Base-by-base conservation (phyloP, 2,797 vertebrate species). In the Artibeus lituratus region DNA sequence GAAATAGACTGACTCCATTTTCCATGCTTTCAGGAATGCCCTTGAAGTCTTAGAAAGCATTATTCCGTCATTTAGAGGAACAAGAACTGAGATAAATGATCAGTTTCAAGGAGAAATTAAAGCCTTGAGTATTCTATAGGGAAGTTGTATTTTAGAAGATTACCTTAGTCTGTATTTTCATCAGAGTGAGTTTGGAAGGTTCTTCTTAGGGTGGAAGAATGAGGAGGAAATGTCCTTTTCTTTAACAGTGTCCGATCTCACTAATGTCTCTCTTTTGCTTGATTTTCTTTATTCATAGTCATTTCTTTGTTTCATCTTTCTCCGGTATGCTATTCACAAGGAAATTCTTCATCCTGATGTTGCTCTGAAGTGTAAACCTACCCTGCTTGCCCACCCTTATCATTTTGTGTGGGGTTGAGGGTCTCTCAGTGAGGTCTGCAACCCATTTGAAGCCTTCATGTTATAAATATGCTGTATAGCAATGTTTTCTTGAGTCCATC, bases 21-120 rank as follows among this genome's bases (percentile, higher is more conserved):
- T 91, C 83, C 22, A 2, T 81, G 10, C 72, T 91, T 96, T 44
- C 32, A 42, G 70, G 26, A 2, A 44, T 89, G 88, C n/a, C 83
- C 94, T 97, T 91, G 83, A 95, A 96, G 47, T 24, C 67, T 89
- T 55, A 15, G 62, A 42, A 21, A 78, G 44, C 78, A 44, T 67
- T 86, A 77, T 49, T 42, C 18, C 65, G 70, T 95, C 90, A 92
- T 90, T 94, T 90, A 91, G 67, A 94, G 81, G 80, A 86, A 69
- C 53, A 70, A 91, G 69, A 96, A 65, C n/a, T 78, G 69, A 95
- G 44, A 91, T 92, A 84, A 95, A 92, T 72, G 55, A 73, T 81
- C 8, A 39, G 18, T 84, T 94, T 94, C 76, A 42, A 83, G 80
- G 69, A 92, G 29, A 69, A 92, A 83, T 89, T 81, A 76, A 62